Evolutionary conservation across 2,113 vertebrate species (phyloP), one percentile per base, ranked within the genome.

Genomic region (Neogobius melanostomus): DNA sequence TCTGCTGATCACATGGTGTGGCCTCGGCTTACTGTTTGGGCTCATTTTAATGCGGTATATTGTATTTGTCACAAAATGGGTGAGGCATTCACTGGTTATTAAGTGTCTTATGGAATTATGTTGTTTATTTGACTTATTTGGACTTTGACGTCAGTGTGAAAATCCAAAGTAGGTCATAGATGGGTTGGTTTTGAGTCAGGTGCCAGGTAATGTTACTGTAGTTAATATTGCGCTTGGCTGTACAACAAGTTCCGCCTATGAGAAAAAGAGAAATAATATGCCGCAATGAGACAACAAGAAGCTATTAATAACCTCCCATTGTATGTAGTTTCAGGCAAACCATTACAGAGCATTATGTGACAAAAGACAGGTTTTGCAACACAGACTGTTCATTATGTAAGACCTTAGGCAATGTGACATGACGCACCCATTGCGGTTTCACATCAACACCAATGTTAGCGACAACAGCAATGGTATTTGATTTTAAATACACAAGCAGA

Each of bases 1-100:
- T 64, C 60, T 7, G 7, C 74, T 71, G 66, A 74, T 82, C 61
- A 56, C 67, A 52, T 65, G 80, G 64, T 46, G 16, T 75, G 61
- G 73, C 79, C 67, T 76, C 59, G 64, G 12, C 36, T 45, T 2
- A 46, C 12, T 43, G 4, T 4, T 45, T 54, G 71, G 44, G 53
- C 11, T 15, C 57, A 73, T 15, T 65, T 21, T 45, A 45, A 65
- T 68, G 73, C 42, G 56, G 3, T 15, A 11, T 42, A 10, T 8
- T 61, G 8, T 8, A 59, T 59, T 59, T 42, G 11, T 42, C 56
- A 42, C 56, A 42, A 42, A 2, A 47, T 8, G 28, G 28, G 11
- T 44, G 14, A 8, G 43, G 42, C 15, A n/a, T 44, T n/a, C 14
- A 61, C 8, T 61, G 7, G 15, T 28, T 5, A 53, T 8, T 6